Evolutionary conservation across 2,113 vertebrate species (phyloP).

Genomic region (Lutjanus erythropterus): DNA sequence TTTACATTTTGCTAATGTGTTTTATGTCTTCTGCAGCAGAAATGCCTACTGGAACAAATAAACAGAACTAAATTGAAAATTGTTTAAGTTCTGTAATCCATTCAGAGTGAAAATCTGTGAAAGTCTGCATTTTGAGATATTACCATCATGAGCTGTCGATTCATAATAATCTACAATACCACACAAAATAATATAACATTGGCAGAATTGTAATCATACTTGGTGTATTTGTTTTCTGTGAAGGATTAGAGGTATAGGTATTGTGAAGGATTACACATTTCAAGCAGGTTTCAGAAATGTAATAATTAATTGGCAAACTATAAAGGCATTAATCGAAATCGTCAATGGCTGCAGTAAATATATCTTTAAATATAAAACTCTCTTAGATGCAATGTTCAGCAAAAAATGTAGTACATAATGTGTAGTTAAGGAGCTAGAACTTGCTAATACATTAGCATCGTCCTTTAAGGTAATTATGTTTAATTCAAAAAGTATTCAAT

Average conservation of each 20-base stretch:
- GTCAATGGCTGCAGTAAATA: not conserved
- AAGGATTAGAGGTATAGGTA: too few species aligned
- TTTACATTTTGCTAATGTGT: too few species aligned
- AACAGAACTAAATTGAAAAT: too few species aligned
- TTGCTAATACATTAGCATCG: not conserved
- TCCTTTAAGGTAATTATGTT: too few species aligned
- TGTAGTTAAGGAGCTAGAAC: not conserved
- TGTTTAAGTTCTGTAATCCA: not conserved
- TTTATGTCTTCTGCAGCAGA: too few species aligned
- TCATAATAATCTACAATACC: not conserved
- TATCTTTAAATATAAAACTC: not conserved
- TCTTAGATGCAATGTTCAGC: not conserved
- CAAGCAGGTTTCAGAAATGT: not conserved
- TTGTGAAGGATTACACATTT: not conserved
- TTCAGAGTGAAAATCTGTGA: not conserved
- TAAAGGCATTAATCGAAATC: not conserved
- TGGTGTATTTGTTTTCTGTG: not conserved
- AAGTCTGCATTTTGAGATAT: not conserved
- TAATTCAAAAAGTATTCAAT: too few species aligned
- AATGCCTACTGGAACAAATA: too few species aligned
- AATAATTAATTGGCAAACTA: not conserved
- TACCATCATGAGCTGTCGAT: too few species aligned
- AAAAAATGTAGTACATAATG: too few species aligned
- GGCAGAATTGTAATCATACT: not conserved
- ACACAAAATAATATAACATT: not conserved